Evolutionary conservation across 1,140 invertebrate species (phyloP), one percentile per base, ranked within the genome.

Genomic region (Rhopalosiphum maidis): DNA sequence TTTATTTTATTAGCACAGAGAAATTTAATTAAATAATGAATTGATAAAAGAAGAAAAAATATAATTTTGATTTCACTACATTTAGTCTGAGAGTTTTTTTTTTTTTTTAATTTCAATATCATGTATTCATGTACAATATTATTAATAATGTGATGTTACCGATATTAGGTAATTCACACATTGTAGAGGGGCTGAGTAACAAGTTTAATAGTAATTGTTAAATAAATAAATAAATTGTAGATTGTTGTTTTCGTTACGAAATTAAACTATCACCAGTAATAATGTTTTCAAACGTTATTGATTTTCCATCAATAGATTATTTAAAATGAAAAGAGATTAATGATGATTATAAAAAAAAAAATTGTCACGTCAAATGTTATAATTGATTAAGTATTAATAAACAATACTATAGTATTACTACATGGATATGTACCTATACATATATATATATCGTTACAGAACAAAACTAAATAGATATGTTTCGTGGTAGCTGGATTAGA

Each of bases 381-480:
- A 77, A 77, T 77, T 77, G n/a, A 77, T 77, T 77, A 77, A 35
- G 60, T 77, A n/a, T 77, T 77, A 77, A 77, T 77, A 77, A 77
- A 77, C 60, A 77, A 77, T 77, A 77, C 60, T 77, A 77, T n/a
- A n/a, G 60, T 41, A 41, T 60, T 60, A 60, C 23, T 60, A 77
- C 15, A 21, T 82, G 7, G 21, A 8, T 37, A 83, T 37, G 21
- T 83, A 37, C 23, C 1, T 68, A 37, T 37, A 22, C 37, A 83
- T n/a, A 68, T 5, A 15, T n/a, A 82, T 55, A 77, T 82, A 82
- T 82, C 35, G 35, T 82, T 23, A 82, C 7, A 8, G 35, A 11
- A 68, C 35, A 37, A 82, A 82, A 37, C 21, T 21, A 82, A 37
- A 82, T 82, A 82, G 77, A 46, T 46, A 46, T n/a, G 30, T 86